Base-by-base conservation (phyloP, 2,113 vertebrate species). In the Podilymbus podiceps region DNA sequence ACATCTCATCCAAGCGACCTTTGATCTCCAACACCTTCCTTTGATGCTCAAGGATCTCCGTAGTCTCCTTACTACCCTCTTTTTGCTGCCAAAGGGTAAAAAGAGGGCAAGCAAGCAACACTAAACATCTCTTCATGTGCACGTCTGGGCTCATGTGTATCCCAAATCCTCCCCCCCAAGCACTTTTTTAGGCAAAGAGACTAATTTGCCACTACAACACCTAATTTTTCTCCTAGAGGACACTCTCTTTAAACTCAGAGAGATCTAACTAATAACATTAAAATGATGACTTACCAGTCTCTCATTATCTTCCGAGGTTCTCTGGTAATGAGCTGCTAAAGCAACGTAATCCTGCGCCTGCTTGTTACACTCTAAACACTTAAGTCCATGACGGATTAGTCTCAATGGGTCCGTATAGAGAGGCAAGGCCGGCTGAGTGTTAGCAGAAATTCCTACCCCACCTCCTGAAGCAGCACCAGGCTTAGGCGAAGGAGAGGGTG, bases 281-380 rank as follows among this genome's bases (percentile, higher is more conserved):
- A 94, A 91, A 66, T 40, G 35, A 88, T 12, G 77, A 98, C 99
- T 98, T 97, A 99, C 99, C 97, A 99, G 98, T 92, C 98, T 98
- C 86, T 99, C 98, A 31, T 98, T 97, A 21, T 99, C 99, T 90
- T 99, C 99, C 17, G 99, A 95, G 16, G 84, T 95, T 94, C 98
- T 98, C 98, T 99, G 99, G 98, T 99, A 99, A 97, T 99, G 99
- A 58, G 98, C 98, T 44, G 99, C 99, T 63, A 99, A 98, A 72
- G 98, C 98, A 85, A 97, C 92, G 60, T 98, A 98, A 98, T 99
- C 99, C 35, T 98, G 96, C 16, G 99, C 97, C 95, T 99, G 99
- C 92, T 99, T 99, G 98, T 99, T 98, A 97, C 99, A 99, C 93
- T 99, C 99, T 68, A 99, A 97, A 97, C 99, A 99, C 95, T 98